phyloP scores from a whole-genome alignment of 2,797 vertebrate genomes.

The Crocidura indochinensis region DNA sequence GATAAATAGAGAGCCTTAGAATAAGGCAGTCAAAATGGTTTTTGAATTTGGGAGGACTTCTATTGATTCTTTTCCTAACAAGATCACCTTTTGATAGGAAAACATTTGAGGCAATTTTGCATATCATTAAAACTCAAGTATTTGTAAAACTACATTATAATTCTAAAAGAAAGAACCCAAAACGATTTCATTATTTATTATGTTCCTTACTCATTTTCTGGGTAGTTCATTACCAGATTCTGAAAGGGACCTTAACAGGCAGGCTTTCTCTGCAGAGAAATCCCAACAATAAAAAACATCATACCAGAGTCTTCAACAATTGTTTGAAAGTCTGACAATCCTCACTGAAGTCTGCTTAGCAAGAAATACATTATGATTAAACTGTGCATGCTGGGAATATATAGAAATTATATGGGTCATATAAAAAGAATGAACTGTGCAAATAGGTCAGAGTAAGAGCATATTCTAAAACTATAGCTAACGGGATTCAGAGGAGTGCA shows the following conservation, averaged over 20 bases:
- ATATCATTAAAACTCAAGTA: not conserved
- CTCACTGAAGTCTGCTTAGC: not conserved
- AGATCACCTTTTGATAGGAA: not conserved
- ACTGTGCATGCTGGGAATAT: not conserved
- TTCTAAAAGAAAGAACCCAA: not conserved
- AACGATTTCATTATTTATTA: not conserved
- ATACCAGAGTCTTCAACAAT: not conserved
- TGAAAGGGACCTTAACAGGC: not conserved
- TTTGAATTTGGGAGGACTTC: not conserved
- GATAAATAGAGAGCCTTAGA: not conserved
- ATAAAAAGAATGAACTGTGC: not conserved
- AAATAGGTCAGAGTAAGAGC: conserved; percentile 15
- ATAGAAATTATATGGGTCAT: too few relatives aligned
- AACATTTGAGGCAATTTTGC: conserved; percentile 33
- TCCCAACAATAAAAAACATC: too few relatives aligned
- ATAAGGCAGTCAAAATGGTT: not conserved
- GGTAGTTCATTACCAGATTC: not conserved
- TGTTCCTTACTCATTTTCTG: not conserved
- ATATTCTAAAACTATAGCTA: not conserved
- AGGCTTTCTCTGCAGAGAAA: not conserved
- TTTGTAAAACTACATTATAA: not conserved
- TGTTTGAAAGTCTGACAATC: not conserved
- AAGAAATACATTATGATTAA: not conserved
- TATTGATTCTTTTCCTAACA: not conserved
- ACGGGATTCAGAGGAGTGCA: too few relatives aligned